phyloP scores from a whole-genome alignment of 2,797 vertebrate species.

The Antennarius maculatus region DNA sequence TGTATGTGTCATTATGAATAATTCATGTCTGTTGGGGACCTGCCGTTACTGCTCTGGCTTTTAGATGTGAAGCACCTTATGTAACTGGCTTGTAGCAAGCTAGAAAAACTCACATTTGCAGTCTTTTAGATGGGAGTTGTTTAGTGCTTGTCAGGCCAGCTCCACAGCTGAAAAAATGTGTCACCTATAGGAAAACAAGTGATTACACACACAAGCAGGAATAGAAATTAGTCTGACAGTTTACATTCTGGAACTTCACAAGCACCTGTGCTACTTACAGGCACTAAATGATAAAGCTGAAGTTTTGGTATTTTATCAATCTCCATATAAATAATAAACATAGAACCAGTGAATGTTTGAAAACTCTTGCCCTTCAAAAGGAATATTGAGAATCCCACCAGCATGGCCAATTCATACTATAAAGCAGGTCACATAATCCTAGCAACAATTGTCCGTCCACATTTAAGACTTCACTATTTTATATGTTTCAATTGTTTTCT shows the following conservation, averaged over 20 bases:
- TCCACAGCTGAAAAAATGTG: neutral
- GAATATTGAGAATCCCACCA: no score
- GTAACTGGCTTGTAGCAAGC: constrained; percentile 28
- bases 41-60: constrained; percentile 26
- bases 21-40: constrained; percentile 30
- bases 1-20: constrained; percentile 38
- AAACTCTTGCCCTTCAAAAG: no score
- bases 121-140: constrained; percentile 10
- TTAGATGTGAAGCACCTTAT: constrained; percentile 27
- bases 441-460: no score
- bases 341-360: no score
- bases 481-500: no score
- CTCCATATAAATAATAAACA: no score
- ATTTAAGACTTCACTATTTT: no score
- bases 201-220: neutral
- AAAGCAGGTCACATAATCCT: no score
- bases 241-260: constrained; percentile 1
- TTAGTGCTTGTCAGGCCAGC: constrained; percentile 2
- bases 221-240: neutral
- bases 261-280: neutral
- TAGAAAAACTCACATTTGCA: constrained; percentile 7
- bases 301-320: no score
- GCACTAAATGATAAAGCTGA: neutral
- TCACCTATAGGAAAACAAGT: constrained; percentile 8
- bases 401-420: no score